Base-by-base conservation (phyloP, 1,140 invertebrate genomes). In the Lordiphosa clarofinis region DNA sequence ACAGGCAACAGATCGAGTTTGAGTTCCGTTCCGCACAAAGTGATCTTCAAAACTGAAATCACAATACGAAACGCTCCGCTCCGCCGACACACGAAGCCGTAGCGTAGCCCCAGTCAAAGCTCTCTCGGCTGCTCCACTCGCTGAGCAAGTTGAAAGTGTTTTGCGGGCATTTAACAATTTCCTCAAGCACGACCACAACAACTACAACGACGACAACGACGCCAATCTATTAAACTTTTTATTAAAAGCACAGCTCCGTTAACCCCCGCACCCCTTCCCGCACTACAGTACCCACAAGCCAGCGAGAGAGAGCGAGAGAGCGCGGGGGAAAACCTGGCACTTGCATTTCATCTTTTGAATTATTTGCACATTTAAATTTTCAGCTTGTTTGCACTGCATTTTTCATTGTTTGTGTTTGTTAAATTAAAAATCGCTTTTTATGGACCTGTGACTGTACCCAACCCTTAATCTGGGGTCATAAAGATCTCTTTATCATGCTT, bases 221-320 rank as follows among this genome's bases (percentile, higher is more conserved):
- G 73, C 76, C 67, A 81, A 81, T 72, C 76, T 61, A 81, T 81
- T 82, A 72, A 57, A 82, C 61, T 82, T 82, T 84, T 84, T 68
- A 76, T 81, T 72, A 78, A 78, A 78, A 78, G 63, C 75, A 59
- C 73, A 60, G n/a, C n/a, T n/a, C n/a, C n/a, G n/a, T n/a, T n/a
- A n/a, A n/a, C n/a, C n/a, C n/a, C n/a, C n/a, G n/a, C n/a, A n/a
- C n/a, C n/a, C 15, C 15, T 15, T 3, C 1, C 15, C 3, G 15
- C 15, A 15, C n/a, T n/a, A 3, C 37, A 31, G 12, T 36, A 9
- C 38, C 31, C 35, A 46, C 24, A 21, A 46, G 43, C 6, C 43
- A 3, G 21, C 31, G 43, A 11, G 4, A 46, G 43, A 46, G 11
- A 1, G 42, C 28, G 19, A 40, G 39, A 28, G 21, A 43, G 40